Evolutionary conservation across 2,797 vertebrate species (phyloP).

Genomic region (Distichodus sexfasciatus): DNA sequence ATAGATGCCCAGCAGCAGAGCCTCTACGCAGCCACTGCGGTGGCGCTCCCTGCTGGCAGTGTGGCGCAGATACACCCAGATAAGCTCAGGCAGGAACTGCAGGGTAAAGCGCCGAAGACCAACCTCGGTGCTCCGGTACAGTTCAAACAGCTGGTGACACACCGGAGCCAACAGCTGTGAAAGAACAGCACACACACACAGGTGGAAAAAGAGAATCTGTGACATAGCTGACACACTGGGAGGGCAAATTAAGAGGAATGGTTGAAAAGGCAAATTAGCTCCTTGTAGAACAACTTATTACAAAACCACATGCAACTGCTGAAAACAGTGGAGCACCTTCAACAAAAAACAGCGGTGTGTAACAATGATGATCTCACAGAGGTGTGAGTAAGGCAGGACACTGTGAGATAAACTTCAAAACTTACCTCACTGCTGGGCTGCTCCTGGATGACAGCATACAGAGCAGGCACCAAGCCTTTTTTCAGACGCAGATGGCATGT

Average conservation of each 20-base stretch:
- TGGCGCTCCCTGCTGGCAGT: slow-evolving; percentile 93
- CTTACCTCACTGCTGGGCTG: slow-evolving; percentile 91
- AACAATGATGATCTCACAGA: too few species aligned
- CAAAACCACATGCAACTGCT: too few species aligned
- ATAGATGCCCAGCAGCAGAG: slow-evolving; percentile 94
- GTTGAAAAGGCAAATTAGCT: too few species aligned
- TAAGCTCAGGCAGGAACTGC: slow-evolving; percentile 94
- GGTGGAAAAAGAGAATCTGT: background rate
- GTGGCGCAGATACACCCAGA: slow-evolving; percentile 92
- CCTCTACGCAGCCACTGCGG: slow-evolving; percentile 96
- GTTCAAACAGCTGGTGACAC: slow-evolving; percentile 97
- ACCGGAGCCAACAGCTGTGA: slow-evolving; percentile 92
- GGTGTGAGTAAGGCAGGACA: too few species aligned
- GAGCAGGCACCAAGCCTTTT: slow-evolving; percentile 88
- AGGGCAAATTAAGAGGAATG: too few species aligned
- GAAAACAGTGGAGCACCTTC: background rate
- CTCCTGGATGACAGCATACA: slow-evolving; percentile 94
- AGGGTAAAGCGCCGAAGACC: slow-evolving; percentile 93
- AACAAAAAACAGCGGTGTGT: background rate
- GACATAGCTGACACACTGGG: background rate
- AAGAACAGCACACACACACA: background rate
- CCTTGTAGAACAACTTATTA: too few species aligned
- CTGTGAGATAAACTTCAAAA: background rate
- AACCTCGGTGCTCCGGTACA: slow-evolving; percentile 92
- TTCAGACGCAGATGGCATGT: slow-evolving; percentile 92